A percentile compares a stretch with the other conserved stretches of the same genome.
These are phyloP conservation scores for Iselma pallidipennis DNA, from an alignment of 2,888 invertebrate species.

Conservation along the genomic window DNA sequence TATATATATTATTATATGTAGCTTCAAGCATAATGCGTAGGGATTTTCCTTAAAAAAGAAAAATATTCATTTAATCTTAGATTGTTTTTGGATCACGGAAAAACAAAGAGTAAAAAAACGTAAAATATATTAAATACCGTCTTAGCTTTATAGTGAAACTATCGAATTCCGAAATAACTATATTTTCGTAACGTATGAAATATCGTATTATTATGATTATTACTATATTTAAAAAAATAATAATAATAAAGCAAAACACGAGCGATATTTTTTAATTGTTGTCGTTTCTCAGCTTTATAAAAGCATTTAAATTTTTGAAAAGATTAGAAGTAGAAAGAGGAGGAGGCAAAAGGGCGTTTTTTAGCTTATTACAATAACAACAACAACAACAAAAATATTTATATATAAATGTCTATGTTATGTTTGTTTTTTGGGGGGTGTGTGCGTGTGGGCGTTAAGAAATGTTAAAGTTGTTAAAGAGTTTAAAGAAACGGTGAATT, in stretches of 20 bases:
- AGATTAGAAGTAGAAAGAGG: conserved; percentile 2
- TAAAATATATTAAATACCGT: conserved; percentile 40
- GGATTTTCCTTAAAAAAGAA: conserved; percentile 16
- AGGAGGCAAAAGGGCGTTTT: too few species aligned
- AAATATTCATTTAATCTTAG: conserved; percentile 17
- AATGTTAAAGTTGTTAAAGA: conserved; percentile 44
- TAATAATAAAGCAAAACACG: conserved; percentile 18
- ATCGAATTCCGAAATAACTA: conserved; percentile 53
- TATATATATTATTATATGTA: conserved; percentile 42
- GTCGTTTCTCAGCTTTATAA: conserved; percentile 42
- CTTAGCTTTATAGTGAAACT: conserved; percentile 42
- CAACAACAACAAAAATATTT: too few species aligned
- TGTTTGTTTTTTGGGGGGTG: conserved; percentile 39
- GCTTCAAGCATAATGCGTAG: conserved; percentile 46
- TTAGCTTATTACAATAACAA: too few species aligned
- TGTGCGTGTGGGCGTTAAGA: conserved; percentile 32
- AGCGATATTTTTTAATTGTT: conserved; percentile 45
- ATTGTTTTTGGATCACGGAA: neutral
- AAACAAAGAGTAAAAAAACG: conserved; percentile 17
- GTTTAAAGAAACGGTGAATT: conserved; percentile 32
- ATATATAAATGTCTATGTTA: conserved; percentile 39
- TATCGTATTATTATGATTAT: conserved; percentile 26
- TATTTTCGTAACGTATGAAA: conserved; percentile 53
- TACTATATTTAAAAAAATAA: conserved; percentile 21
- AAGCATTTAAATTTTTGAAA: neutral